Conservation (phyloP, 92 coral and sea anemone genomes). For the Phenganax subtilis region DNA sequence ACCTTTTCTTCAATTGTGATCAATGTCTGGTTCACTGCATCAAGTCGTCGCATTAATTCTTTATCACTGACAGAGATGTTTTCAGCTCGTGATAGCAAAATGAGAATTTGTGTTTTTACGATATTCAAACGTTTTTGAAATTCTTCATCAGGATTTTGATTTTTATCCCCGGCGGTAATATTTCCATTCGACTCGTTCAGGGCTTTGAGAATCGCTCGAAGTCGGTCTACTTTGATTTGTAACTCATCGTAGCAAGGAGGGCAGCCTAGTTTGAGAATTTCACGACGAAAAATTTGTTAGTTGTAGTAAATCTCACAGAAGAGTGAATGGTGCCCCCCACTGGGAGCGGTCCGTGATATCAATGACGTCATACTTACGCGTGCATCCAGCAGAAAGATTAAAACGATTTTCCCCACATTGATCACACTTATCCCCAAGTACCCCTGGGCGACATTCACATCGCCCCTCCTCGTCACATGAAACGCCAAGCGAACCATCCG, state of each 20-base stretch:
- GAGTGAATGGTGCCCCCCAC: neutral
- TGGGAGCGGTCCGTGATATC: too few relatives aligned
- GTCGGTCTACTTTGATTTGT: slow-evolving; percentile 56
- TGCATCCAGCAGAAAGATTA: slow-evolving; percentile 85
- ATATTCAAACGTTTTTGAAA: slow-evolving; percentile 64
- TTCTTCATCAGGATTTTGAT: slow-evolving; percentile 47
- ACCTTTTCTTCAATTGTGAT: slow-evolving; percentile 7
- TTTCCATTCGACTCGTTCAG: slow-evolving; percentile 58
- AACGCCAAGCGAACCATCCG: slow-evolving; percentile 79
- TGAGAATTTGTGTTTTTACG: slow-evolving; percentile 55
- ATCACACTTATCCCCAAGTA: slow-evolving; percentile 88
- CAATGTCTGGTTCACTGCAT: slow-evolving; percentile 33
- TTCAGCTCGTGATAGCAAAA: slow-evolving; percentile 67
- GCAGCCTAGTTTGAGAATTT: slow-evolving; percentile 52
- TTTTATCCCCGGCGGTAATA: slow-evolving; percentile 49
- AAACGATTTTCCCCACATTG: slow-evolving; percentile 83
- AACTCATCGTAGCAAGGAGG: slow-evolving; percentile 91
- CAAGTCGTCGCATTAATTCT: slow-evolving; percentile 52
- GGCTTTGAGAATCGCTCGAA: slow-evolving; percentile 61
- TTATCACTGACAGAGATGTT: slow-evolving; percentile 67
- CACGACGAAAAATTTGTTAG: neutral
- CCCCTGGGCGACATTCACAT: slow-evolving; percentile 82
- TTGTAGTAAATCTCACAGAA: neutral
- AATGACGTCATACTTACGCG: slow-evolving; percentile 53
- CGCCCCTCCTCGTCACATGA: slow-evolving; percentile 76